Conservation (phyloP, 2,113 vertebrate species). For the Bubo blakistoni region DNA sequence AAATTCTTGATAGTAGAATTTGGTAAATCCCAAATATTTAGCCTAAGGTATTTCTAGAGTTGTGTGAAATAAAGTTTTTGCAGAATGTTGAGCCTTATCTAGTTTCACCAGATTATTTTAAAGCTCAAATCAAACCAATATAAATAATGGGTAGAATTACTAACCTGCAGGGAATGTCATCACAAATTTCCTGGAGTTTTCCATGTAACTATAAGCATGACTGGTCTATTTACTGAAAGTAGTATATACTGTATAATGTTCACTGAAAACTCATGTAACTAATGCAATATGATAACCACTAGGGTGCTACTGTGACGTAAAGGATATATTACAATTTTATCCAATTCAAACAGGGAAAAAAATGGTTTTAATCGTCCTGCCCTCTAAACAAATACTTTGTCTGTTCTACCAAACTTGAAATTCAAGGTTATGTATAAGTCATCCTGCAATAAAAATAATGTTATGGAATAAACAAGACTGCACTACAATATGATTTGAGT, state of each 20-base stretch:
- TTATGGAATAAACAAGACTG: slow-evolving; percentile 60
- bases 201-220: slow-evolving; percentile 74
- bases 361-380: slow-evolving; percentile 61
- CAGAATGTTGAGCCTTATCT: slow-evolving; percentile 71
- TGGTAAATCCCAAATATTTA: slow-evolving; percentile 49
- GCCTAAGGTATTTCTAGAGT: slow-evolving; percentile 42
- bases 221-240: slow-evolving; percentile 77
- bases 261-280: slow-evolving; percentile 74
- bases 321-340: slow-evolving; percentile 76
- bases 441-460: slow-evolving; percentile 68
- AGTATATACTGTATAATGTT: slow-evolving; percentile 78
- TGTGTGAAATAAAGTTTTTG: slow-evolving; percentile 60
- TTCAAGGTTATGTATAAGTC: slow-evolving; percentile 72
- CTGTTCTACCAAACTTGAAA: slow-evolving; percentile 71
- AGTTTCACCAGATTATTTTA: slow-evolving; percentile 69
- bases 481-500: slow-evolving; percentile 30
- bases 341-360: slow-evolving; percentile 74
- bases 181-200: slow-evolving; percentile 80
- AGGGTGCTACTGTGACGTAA: slow-evolving; percentile 80
- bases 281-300: slow-evolving; percentile 81
- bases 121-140: slow-evolving; percentile 76
- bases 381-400: slow-evolving; percentile 75
- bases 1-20: slow-evolving; percentile 3
- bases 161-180: slow-evolving; percentile 82
- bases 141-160: slow-evolving; percentile 83